phyloP scores from a whole-genome alignment of 2,113 vertebrate species.

The Sialia sialis region DNA sequence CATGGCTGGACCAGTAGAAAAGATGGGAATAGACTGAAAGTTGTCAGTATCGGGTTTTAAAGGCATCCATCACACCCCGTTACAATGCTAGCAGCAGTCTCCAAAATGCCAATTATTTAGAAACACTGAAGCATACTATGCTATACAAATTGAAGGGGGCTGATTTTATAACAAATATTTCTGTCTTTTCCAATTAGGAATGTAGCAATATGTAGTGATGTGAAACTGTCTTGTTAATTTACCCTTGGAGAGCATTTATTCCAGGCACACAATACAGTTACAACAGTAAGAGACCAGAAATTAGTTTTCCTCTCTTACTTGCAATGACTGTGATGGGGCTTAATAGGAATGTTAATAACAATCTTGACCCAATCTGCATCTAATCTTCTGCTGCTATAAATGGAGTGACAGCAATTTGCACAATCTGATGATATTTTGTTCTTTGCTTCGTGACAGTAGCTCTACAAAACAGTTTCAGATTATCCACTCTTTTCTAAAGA shows the following conservation, averaged over 20 bases:
- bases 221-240: neutral
- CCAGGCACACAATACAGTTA: neutral
- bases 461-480: neutral
- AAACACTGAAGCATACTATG: neutral
- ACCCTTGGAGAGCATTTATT: neutral
- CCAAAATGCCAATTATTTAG: conserved; percentile 5
- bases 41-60: neutral
- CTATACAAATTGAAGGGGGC: neutral
- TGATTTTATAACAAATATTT: neutral
- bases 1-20: neutral
- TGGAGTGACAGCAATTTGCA: neutral
- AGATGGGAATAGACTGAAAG: neutral
- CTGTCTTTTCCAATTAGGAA: neutral
- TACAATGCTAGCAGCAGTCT: neutral
- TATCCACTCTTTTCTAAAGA: neutral
- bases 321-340: neutral
- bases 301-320: neutral
- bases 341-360: neutral
- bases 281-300: neutral
- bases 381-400: neutral
- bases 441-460: neutral
- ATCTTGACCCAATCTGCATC: neutral
- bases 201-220: neutral
- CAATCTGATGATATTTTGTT: neutral
- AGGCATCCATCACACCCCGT: neutral